Conservation (phyloP, 2,113 vertebrate species). For the Aegypius monachus region DNA sequence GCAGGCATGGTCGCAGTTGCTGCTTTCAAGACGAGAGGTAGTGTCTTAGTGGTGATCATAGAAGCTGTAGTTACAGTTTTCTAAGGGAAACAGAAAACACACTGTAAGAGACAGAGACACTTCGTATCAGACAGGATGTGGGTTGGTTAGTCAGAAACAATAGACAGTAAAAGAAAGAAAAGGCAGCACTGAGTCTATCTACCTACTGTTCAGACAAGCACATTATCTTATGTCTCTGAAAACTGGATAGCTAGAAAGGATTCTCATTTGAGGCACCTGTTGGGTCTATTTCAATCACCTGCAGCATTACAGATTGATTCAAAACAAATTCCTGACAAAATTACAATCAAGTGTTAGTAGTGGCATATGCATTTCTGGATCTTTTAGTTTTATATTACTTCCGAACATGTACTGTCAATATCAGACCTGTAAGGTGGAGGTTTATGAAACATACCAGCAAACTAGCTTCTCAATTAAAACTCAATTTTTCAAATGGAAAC, state of each 20-base stretch:
- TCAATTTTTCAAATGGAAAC: background rate
- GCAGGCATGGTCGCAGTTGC: constrained; percentile 88
- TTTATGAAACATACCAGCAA: background rate
- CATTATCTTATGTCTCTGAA: background rate
- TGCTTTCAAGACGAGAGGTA: constrained; percentile 99
- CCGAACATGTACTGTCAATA: background rate
- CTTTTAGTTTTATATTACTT: background rate
- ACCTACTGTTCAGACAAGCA: background rate
- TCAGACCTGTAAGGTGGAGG: background rate
- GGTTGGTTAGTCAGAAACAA: constrained; percentile 43
- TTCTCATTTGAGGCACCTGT: background rate
- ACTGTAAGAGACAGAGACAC: constrained; percentile 61
- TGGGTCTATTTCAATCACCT: background rate
- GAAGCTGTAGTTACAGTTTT: constrained; percentile 96
- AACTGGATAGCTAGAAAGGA: background rate
- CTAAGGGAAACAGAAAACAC: constrained; percentile 75
- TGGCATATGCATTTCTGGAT: background rate
- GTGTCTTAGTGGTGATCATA: constrained; percentile 95
- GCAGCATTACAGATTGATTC: background rate
- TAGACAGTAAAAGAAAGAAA: constrained; percentile 31
- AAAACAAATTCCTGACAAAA: background rate
- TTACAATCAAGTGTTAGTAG: background rate
- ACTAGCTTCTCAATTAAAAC: background rate
- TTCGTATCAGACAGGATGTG: constrained; percentile 28
- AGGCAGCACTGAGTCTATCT: constrained; percentile 25